Evolutionary conservation across 2,888 invertebrate species (phyloP).

Genomic region (Sericinus montela): DNA sequence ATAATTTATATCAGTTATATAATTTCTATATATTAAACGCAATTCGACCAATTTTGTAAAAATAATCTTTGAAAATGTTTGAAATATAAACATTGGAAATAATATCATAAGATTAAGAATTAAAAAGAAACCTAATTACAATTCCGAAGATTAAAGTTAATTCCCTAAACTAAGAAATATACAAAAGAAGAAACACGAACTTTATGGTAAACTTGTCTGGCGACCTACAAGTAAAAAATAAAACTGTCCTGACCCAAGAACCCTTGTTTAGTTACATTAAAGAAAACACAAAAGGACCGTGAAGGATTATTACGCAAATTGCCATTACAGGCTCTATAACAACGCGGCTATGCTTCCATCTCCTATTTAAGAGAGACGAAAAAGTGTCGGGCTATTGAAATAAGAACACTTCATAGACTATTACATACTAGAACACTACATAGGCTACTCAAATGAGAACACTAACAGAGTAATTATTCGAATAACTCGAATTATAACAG

Average conservation of each 20-base stretch:
- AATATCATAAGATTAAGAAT: too few relatives aligned
- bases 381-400: constrained; percentile 20
- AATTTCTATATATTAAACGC: too few relatives aligned
- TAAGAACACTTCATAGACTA: constrained; percentile 17
- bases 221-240: constrained; percentile 9
- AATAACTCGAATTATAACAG: constrained; percentile 20
- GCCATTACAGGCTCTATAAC: constrained; percentile 15
- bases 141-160: too few relatives aligned
- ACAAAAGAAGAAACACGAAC: too few relatives aligned
- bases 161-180: too few relatives aligned
- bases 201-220: too few relatives aligned
- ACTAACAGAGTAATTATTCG: constrained; percentile 21
- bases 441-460: constrained; percentile 18
- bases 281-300: constrained; percentile 19
- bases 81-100: too few relatives aligned
- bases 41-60: too few relatives aligned
- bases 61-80: too few relatives aligned
- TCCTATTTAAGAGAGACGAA: constrained; percentile 7
- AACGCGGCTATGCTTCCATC: constrained; percentile 12
- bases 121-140: too few relatives aligned
- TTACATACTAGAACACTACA: constrained; percentile 19
- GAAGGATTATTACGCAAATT: constrained; percentile 17
- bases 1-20: too few relatives aligned
- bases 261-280: constrained; percentile 13
- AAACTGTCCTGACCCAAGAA: constrained; percentile 7